Base-by-base conservation (phyloP, 2,888 invertebrate genomes). In the Thyatira batis region DNA sequence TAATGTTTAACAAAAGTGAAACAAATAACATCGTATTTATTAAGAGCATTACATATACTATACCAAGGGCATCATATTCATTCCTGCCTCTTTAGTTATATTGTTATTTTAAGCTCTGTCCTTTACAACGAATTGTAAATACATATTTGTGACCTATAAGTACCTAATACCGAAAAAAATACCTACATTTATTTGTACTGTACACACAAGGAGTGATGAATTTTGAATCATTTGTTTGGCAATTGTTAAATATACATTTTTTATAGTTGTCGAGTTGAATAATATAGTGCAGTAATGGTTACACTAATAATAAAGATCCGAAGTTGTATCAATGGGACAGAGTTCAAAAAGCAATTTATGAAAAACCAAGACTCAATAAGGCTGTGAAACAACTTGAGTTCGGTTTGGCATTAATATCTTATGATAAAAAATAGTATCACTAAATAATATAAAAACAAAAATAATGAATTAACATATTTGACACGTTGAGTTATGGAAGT, bases 381-480 rank as follows among this genome's bases (percentile, higher is more conserved):
- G 91, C 91, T 91, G 91, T 91, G 91, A 90, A 87, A 84, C 81
- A 87, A 86, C 86, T 76, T 60, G 68, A 77, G 76, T 85, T 87
- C 84, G 86, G 87, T 89, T 85, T 78, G 76, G 84, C 84, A 60
- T 8, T 20, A 69, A 54, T 51, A 63, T 71, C 66, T 66, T 67
- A 61, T 69, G 68, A 71, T 63, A 65, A 69, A 70, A 59, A 67
- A 66, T 25, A 13, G 71, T 69, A 71, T 67, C 70, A 69, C 60
- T 65, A 64, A 58, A 65, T 49, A n/a, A 17, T 58, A 57, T 65
- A 69, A 58, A 52, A 39, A 17, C 49, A 65, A 27, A 27, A 48
- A 27, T 17, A 39, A 39, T 39, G 39, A 39, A 39, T 39, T 39
- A 39, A 39, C 39, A 39, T 39, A 39, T 39, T 39, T 39, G 13